phyloP scores from a whole-genome alignment of 2,888 invertebrate genomes.

The Anoplius nigerrimus region DNA sequence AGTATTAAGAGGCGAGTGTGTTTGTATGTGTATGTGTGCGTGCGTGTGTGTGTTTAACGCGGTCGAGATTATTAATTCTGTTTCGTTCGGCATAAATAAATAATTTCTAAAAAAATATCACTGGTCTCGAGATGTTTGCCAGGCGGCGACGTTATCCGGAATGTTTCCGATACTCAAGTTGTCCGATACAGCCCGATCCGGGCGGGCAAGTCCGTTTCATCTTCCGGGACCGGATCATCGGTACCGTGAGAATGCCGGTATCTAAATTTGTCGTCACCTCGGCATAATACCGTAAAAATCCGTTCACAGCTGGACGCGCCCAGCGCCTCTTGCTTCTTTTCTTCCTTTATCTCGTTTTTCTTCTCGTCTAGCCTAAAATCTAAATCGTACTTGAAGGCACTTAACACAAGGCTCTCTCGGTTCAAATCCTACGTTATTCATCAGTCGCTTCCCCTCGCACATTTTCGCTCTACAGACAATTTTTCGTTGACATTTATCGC shows the following conservation, averaged over 20 bases:
- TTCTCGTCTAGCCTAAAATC: slow-evolving; percentile 69
- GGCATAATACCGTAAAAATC: slow-evolving; percentile 68
- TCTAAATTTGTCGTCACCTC: slow-evolving; percentile 47
- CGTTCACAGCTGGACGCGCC: slow-evolving; percentile 70
- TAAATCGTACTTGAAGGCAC: slow-evolving; percentile 75
- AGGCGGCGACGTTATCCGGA: slow-evolving; percentile 24
- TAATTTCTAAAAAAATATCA: slow-evolving; percentile 73
- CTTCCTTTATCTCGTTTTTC: slow-evolving; percentile 32
- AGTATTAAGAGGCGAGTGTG: slow-evolving; percentile 61
- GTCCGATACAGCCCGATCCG: too few relatives aligned
- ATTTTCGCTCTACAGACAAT: slow-evolving; percentile 25
- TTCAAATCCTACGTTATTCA: slow-evolving; percentile 65
- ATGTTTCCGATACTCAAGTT: too few relatives aligned
- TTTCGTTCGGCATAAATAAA: slow-evolving; percentile 70
- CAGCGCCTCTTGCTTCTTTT: slow-evolving; percentile 70
- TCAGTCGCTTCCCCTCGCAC: slow-evolving; percentile 46
- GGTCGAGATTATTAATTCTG: slow-evolving; percentile 64
- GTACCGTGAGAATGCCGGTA: not conserved
- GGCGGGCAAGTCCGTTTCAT: too few relatives aligned
- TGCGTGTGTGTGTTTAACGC: slow-evolving; percentile 4
- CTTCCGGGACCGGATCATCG: too few relatives aligned
- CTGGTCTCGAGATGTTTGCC: slow-evolving; percentile 68
- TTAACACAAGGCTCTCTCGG: slow-evolving; percentile 74
- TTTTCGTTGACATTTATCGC: slow-evolving; percentile 32
- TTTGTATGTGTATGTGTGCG: not conserved